These are phyloP conservation scores for Diacarnus erythraeanus DNA, from an alignment of 37 sponge, comb jelly and placozoan genomes.

Conservation along the genomic window DNA sequence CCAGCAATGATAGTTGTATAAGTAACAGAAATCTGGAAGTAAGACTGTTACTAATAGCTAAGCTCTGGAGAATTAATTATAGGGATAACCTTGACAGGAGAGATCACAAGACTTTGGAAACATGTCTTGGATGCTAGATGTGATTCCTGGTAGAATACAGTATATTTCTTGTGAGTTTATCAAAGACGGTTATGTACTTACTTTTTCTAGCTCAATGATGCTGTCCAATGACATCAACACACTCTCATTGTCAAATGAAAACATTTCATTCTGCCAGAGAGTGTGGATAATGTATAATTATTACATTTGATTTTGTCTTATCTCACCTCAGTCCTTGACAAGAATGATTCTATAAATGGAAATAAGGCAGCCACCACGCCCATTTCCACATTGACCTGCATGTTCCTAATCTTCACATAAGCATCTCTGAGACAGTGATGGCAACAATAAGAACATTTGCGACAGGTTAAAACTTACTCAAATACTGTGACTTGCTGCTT, in stretches of 20 bases:
- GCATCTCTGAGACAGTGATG: background rate
- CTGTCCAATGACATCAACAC: background rate
- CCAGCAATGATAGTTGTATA: conserved; percentile 4
- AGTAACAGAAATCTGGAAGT: conserved; percentile 1
- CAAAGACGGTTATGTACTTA: no score
- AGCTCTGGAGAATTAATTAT: background rate
- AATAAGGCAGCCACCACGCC: conserved; percentile 20
- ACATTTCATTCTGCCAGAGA: no score
- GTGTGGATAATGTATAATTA: no score
- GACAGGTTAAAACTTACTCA: conserved; percentile 6
- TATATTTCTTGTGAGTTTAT: no score
- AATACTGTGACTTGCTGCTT: background rate
- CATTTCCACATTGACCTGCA: conserved; percentile 24
- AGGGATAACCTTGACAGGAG: conserved; percentile 6
- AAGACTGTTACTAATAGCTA: background rate
- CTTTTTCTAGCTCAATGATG: no score
- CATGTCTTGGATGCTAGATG: background rate
- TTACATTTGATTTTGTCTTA: no score
- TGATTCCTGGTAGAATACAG: background rate
- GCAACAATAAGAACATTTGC: background rate
- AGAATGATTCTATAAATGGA: background rate
- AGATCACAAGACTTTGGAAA: background rate
- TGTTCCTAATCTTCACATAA: conserved; percentile 12
- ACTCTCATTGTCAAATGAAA: background rate
- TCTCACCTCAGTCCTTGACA: background rate